Evolutionary conservation across 2,888 invertebrate species (phyloP).

Genomic region (Cephus spinipes): DNA sequence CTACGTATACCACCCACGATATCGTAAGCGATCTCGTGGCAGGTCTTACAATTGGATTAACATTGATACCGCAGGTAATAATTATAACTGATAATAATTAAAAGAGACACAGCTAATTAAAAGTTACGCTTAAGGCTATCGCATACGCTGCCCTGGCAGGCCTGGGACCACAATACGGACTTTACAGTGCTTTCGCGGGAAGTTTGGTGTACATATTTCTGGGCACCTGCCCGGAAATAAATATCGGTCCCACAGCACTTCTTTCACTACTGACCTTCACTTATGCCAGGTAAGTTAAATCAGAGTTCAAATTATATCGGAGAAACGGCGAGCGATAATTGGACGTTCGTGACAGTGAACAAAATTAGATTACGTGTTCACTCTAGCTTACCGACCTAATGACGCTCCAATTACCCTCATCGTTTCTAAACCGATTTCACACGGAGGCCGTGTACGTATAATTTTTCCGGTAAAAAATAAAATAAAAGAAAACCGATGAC

Average conservation of each 20-base stretch:
- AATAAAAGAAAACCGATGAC: background rate
- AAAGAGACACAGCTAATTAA: background rate
- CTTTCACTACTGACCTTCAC: slow-evolving; percentile 80
- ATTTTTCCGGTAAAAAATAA: background rate
- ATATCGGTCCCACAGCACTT: slow-evolving; percentile 80
- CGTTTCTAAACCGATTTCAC: background rate
- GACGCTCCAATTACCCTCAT: background rate
- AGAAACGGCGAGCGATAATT: background rate
- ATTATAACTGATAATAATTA: background rate
- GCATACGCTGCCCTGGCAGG: slow-evolving; percentile 58
- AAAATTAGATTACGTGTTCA: background rate
- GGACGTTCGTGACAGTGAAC: background rate
- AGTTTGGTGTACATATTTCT: slow-evolving; percentile 83
- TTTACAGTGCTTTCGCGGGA: slow-evolving; percentile 85
- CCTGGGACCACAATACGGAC: slow-evolving; percentile 75
- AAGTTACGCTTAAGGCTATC: slow-evolving; percentile 45
- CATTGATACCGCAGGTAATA: slow-evolving; percentile 65
- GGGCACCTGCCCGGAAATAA: slow-evolving; percentile 78
- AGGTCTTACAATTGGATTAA: slow-evolving; percentile 69
- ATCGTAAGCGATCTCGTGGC: slow-evolving; percentile 71
- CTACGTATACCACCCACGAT: slow-evolving; percentile 63
- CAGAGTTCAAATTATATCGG: background rate
- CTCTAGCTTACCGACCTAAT: background rate
- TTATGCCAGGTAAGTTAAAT: slow-evolving; percentile 62
- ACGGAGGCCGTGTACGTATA: background rate